Evolutionary conservation across 2,797 vertebrate genomes (phyloP).

Genomic region (Dermochelys coriacea): DNA sequence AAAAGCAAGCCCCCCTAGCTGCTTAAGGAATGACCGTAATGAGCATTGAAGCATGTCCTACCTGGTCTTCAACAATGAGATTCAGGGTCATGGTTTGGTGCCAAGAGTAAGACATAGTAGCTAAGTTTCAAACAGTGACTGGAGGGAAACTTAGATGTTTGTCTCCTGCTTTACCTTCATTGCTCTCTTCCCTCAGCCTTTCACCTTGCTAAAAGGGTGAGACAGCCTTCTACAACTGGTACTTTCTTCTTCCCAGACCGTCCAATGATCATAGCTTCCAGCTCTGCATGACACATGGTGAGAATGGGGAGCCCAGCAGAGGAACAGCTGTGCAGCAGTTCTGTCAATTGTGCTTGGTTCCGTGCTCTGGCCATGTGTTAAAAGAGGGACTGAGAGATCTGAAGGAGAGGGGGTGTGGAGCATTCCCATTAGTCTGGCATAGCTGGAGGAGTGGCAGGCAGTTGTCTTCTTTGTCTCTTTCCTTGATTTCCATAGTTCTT

Average conservation of each 20-base stretch:
- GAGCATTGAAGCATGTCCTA: rapidly evolving
- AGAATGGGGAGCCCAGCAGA: background rate
- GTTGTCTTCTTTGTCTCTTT: background rate
- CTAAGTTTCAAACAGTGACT: background rate
- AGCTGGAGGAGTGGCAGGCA: background rate
- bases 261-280: rapidly evolving
- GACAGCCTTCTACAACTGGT: background rate
- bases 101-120: background rate
- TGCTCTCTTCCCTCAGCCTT: background rate
- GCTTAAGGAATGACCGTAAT: background rate
- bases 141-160: background rate
- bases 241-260: background rate
- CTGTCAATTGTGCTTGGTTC: background rate
- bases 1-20: background rate
- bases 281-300: background rate
- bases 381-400: background rate
- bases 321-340: background rate
- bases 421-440: background rate
- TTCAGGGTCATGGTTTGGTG: background rate
- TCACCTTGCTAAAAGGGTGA: background rate
- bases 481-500: background rate
- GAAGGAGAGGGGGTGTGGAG: background rate
- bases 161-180: background rate
- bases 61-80: background rate
- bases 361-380: background rate